Evolutionary conservation across 2,113 vertebrate species (phyloP), one percentile per base, ranked within the genome.

Genomic region (Corythoichthys haematopterus): DNA sequence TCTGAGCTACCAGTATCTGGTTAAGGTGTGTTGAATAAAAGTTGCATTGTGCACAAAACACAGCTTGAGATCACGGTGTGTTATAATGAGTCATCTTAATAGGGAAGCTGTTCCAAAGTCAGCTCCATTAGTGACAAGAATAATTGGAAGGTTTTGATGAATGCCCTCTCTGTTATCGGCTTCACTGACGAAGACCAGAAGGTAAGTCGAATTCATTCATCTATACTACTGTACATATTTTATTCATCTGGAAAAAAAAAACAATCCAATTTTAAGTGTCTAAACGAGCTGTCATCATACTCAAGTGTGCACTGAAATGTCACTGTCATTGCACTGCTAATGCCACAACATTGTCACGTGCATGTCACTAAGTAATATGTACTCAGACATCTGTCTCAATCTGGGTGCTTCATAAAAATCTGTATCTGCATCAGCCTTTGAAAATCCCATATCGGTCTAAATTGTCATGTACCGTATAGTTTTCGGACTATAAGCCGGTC

Each of bases 91-190:
- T 82, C 45, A 37, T 71, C 57, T 73, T 73, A 4, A 72, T 33
- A 98, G 97, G 97, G 97, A 28, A 95, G 95, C 85, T 99, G 97
- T 85, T 94, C 96, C 66, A 94, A 92, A 66, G 95, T 98, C 66
- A 98, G 95, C 76, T 96, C 97, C 81, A 94, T 98, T 83, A 98
- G 89, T 16, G 97, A 99, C 77, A 98, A 95, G 89, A 98, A 91
- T 0, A 95, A 95, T 70, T 99, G 97, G 97, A 98, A 95, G 80
- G 87, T 87, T 0, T 93, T 99, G 77, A 92, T 90, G 79, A 93
- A 92, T 82, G 97, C 95, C 1, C 80, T 99, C 66, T 84, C 89
- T 0, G 68, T 97, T 65, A 95, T 98, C 0, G 90, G 95, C 85
- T 96, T 99, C 89, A 94, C 77, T 0, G 92, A 95, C 43, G 93